Evolutionary conservation across 2,888 invertebrate genomes (phyloP).

Genomic region (Periphyllus acericola): DNA sequence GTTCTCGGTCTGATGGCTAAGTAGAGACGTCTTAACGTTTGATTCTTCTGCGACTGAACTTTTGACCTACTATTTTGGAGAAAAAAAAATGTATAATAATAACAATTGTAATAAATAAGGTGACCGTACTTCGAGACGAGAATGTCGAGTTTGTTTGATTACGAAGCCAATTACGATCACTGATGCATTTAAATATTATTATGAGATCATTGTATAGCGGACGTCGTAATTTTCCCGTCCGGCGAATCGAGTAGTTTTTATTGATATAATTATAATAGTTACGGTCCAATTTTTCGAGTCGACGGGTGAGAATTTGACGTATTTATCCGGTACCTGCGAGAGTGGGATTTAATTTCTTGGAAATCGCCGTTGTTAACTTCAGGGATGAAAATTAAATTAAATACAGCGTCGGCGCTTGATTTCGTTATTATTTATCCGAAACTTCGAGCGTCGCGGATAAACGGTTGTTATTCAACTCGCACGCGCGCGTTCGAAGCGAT

Average conservation of each 20-base stretch:
- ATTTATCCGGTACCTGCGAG: neutral
- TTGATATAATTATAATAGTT: neutral
- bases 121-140: neutral
- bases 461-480: neutral
- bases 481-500: neutral
- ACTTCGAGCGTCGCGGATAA: neutral
- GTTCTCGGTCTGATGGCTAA: neutral
- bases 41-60: neutral
- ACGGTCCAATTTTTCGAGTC: neutral
- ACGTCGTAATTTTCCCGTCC: neutral
- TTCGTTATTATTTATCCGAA: neutral
- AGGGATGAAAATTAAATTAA: neutral
- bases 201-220: too few relatives aligned
- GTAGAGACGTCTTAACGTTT: neutral
- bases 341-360: neutral
- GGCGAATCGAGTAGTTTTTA: neutral
- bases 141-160: neutral
- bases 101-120: neutral
- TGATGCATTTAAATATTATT: too few relatives aligned
- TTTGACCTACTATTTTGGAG: neutral
- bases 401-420: neutral
- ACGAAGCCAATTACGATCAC: neutral
- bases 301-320: neutral
- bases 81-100: neutral
- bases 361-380: neutral